phyloP scores from a whole-genome alignment of 2,888 invertebrate genomes.

The Ptychoptera albimana region DNA sequence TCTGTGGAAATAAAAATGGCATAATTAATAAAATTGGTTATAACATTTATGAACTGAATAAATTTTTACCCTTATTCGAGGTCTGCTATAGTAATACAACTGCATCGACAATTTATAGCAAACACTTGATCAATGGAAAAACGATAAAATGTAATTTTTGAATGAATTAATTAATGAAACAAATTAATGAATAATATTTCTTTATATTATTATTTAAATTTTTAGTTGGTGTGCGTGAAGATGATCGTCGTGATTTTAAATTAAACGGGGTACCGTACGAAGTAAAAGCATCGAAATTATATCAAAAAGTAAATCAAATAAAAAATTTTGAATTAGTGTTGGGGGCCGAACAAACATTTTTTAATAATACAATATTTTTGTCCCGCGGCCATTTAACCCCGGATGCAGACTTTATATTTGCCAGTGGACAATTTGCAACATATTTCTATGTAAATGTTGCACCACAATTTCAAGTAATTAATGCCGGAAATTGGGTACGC shows the following conservation, averaged over 20 bases:
- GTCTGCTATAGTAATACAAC: conserved; percentile 22
- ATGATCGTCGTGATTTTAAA: conserved; percentile 19
- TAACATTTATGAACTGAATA: not conserved
- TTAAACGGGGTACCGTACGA: conserved; percentile 15
- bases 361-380: conserved; percentile 21
- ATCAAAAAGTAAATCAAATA: conserved; percentile 20
- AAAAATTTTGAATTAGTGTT: conserved; percentile 18
- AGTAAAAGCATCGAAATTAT: conserved; percentile 15
- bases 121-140: conserved; percentile 22
- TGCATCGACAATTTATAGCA: conserved; percentile 21
- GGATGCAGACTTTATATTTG: conserved; percentile 32
- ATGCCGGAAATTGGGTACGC: conserved; percentile 32
- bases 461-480: conserved; percentile 34
- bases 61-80: conserved; percentile 16
- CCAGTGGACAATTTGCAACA: conserved; percentile 29
- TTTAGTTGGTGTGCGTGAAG: conserved; percentile 7
- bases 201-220: too few species aligned
- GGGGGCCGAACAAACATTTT: conserved; percentile 18
- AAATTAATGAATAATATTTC: not conserved
- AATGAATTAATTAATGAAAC: not conserved
- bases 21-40: conserved; percentile 5
- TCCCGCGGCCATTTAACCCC: conserved; percentile 33
- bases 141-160: conserved; percentile 21
- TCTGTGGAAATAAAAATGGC: conserved; percentile 2
- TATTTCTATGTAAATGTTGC: conserved; percentile 33